phyloP scores from a whole-genome alignment of 2,888 invertebrate genomes.

The Idaea biselata region DNA sequence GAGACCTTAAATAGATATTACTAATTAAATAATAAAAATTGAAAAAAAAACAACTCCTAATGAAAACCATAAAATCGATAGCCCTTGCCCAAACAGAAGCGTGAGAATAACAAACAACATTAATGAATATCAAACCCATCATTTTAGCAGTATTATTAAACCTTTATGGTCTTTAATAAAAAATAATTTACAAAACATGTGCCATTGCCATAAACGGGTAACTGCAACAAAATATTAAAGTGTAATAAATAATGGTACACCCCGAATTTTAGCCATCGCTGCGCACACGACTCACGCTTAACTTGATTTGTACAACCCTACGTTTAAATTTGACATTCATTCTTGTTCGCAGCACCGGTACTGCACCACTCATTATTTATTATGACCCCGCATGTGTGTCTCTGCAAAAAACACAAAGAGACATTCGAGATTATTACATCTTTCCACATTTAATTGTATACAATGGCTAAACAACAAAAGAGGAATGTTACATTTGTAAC shows the following conservation, averaged over 20 bases:
- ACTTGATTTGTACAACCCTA: constrained; percentile 72
- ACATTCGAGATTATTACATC: constrained; percentile 77
- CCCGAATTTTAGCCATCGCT: constrained; percentile 69
- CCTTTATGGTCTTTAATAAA: constrained; percentile 69
- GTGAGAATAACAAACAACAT: constrained; percentile 75
- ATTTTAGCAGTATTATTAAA: constrained; percentile 68
- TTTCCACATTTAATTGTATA: constrained; percentile 77
- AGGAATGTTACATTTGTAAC: constrained; percentile 63
- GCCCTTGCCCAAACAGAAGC: constrained; percentile 23
- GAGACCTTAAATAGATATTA: too few relatives aligned
- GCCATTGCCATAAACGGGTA: constrained; percentile 62
- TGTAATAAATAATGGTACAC: constrained; percentile 78
- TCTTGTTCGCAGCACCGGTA: constrained; percentile 61
- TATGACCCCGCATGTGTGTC: constrained; percentile 72
- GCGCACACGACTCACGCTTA: constrained; percentile 65
- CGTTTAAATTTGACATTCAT: constrained; percentile 73
- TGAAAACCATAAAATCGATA: neutral
- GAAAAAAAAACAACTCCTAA: constrained; percentile 9
- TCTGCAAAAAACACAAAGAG: constrained; percentile 70
- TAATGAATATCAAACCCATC: constrained; percentile 69
- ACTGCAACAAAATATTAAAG: constrained; percentile 76
- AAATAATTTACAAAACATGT: constrained; percentile 70
- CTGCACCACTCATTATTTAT: constrained; percentile 50
- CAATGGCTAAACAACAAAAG: constrained; percentile 76
- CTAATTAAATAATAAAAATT: constrained; percentile 23